Evolutionary conservation across 2,888 invertebrate genomes (phyloP).

Genomic region (Xestia rhomboidea): DNA sequence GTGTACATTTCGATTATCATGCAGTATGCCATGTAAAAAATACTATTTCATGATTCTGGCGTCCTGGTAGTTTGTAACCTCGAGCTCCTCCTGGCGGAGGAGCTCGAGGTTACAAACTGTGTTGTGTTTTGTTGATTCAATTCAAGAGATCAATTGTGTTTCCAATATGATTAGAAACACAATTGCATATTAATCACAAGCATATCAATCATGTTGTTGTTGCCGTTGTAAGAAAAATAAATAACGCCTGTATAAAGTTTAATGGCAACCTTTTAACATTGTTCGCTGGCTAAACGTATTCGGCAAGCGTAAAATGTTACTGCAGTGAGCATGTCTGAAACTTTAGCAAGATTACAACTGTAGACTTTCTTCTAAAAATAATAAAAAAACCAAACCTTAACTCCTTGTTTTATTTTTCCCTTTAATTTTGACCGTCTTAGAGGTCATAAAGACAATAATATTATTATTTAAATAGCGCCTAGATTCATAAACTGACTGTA

Average conservation of each 20-base stretch:
- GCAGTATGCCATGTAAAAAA: too few relatives aligned
- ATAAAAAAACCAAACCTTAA: background rate
- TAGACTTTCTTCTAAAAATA: background rate
- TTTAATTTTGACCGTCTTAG: too few relatives aligned
- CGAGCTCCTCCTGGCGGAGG: too few relatives aligned
- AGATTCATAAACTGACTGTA: background rate
- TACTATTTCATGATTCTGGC: too few relatives aligned
- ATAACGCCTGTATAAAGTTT: conserved; percentile 42
- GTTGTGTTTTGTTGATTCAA: too few relatives aligned
- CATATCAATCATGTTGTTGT: background rate
- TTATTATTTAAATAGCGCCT: conserved; percentile 6
- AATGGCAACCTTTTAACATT: conserved; percentile 30
- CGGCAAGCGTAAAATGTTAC: conserved; percentile 11
- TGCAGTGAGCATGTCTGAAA: background rate
- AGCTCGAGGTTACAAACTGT: too few relatives aligned
- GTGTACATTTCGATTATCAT: too few relatives aligned
- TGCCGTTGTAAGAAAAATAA: background rate
- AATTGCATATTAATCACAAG: background rate
- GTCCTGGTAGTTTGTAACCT: too few relatives aligned
- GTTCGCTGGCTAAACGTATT: conserved; percentile 22
- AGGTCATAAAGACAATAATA: background rate
- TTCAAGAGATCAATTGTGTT: too few relatives aligned
- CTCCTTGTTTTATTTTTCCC: background rate
- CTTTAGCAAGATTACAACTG: background rate
- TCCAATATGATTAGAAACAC: conserved; percentile 8